Evolutionary conservation across 2,888 invertebrate genomes (phyloP).

Genomic region (Electrophaes corylata): DNA sequence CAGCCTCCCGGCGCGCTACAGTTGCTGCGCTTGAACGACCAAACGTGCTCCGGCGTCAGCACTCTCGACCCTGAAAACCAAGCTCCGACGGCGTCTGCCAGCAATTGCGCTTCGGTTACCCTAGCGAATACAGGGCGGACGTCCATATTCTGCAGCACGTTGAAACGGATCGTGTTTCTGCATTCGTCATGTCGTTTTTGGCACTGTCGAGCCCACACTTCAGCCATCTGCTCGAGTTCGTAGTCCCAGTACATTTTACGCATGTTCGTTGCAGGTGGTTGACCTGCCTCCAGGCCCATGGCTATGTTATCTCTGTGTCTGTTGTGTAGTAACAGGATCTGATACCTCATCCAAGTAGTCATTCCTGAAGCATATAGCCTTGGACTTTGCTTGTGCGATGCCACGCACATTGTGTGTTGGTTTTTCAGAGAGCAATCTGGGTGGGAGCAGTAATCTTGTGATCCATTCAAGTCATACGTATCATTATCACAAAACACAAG

Average conservation of each 20-base stretch:
- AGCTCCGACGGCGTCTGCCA: slow-evolving; percentile 74
- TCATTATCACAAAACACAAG: slow-evolving; percentile 43
- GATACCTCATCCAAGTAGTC: slow-evolving; percentile 77
- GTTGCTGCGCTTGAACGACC: slow-evolving; percentile 68
- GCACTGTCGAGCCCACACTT: slow-evolving; percentile 78
- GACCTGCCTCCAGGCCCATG: slow-evolving; percentile 74
- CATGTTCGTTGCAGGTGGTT: slow-evolving; percentile 79
- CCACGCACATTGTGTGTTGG: slow-evolving; percentile 73
- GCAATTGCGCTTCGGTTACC: slow-evolving; percentile 72
- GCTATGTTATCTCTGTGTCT: slow-evolving; percentile 77
- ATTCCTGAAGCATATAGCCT: slow-evolving; percentile 73
- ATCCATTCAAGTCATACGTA: slow-evolving; percentile 16
- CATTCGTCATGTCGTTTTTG: slow-evolving; percentile 80
- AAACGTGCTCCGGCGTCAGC: slow-evolving; percentile 65
- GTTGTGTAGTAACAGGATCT: slow-evolving; percentile 72
- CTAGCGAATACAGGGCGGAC: slow-evolving; percentile 68
- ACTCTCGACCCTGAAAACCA: slow-evolving; percentile 77
- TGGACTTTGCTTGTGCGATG: slow-evolving; percentile 63
- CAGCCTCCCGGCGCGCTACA: slow-evolving; percentile 75
- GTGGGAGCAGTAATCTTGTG: slow-evolving; percentile 63
- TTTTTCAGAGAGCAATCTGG: slow-evolving; percentile 74
- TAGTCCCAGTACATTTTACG: slow-evolving; percentile 81
- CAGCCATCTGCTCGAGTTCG: slow-evolving; percentile 75
- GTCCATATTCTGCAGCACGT: slow-evolving; percentile 77
- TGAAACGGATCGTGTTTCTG: slow-evolving; percentile 72